A percentile compares a stretch with the other conserved stretches of the same genome.
These are phyloP conservation scores for Anarhynchus alexandrinus DNA, from an alignment of 2,113 vertebrate species.

Conservation along the genomic window DNA sequence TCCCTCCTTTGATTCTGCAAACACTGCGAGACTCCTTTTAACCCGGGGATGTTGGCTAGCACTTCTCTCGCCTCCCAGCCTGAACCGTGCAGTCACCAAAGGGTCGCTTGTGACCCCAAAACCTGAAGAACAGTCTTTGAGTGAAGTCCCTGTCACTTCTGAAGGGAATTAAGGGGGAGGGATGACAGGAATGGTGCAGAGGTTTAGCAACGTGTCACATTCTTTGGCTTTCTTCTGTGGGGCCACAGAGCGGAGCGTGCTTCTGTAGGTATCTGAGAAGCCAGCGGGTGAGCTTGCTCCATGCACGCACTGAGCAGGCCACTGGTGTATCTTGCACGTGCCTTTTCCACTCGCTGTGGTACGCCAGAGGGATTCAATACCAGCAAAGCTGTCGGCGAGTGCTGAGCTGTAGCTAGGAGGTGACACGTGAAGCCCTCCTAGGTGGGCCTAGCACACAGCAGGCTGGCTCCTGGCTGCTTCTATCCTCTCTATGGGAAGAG, in stretches of 20 bases:
- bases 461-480: not conserved
- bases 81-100: rapidly evolving
- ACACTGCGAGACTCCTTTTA: not conserved
- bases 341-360: not conserved
- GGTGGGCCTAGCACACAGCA: not conserved
- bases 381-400: not conserved
- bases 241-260: rapidly evolving
- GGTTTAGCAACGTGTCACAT: rapidly evolving
- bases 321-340: no score
- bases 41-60: rapidly evolving
- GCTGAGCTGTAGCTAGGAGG: not conserved
- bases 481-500: no score
- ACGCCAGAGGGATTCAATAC: not conserved
- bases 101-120: not conserved
- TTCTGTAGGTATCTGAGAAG: not conserved
- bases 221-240: no score
- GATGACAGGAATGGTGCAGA: not conserved
- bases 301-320: rapidly evolving
- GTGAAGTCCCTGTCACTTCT: not conserved
- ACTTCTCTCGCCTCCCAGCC: not conserved
- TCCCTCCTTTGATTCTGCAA: not conserved
- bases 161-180: not conserved
- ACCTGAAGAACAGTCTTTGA: no score
- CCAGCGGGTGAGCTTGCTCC: not conserved
- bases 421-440: not conserved